Percentiles rank a stretch among this genome's conserved stretches.
These are phyloP conservation scores for Caenorhabditis inopinata DNA, from an alignment of 1,140 invertebrate species.

Conservation along the genomic window DNA sequence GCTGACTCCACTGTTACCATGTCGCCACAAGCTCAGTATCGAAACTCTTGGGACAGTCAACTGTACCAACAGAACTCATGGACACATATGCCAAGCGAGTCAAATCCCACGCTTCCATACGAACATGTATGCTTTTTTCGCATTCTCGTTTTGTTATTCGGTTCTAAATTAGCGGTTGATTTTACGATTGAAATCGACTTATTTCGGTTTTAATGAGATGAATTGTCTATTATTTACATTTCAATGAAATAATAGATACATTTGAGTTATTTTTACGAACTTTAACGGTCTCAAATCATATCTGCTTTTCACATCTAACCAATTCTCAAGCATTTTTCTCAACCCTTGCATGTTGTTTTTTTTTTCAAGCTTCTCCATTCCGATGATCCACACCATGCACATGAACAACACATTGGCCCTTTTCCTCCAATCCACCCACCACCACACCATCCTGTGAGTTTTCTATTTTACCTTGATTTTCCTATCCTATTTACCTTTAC, in stretches of 20 bases:
- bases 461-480: background rate
- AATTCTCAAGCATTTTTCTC: too few relatives aligned
- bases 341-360: background rate
- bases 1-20: background rate
- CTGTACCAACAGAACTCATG: background rate
- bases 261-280: too few relatives aligned
- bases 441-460: background rate
- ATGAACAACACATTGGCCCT: background rate
- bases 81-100: background rate
- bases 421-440: background rate
- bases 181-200: background rate
- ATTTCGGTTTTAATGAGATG: too few relatives aligned
- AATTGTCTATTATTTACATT: too few relatives aligned
- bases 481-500: background rate
- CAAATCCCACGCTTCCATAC: background rate
- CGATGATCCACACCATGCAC: background rate
- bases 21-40: background rate
- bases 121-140: constrained; percentile 1
- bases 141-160: too few relatives aligned
- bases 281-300: too few relatives aligned
- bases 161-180: background rate
- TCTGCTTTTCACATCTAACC: too few relatives aligned
- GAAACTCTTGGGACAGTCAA: background rate
- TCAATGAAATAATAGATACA: too few relatives aligned
- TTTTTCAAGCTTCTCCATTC: constrained; percentile 2